Evolutionary conservation across 2,113 vertebrate genomes (phyloP).

Genomic region (Alligator mississippiensis): DNA sequence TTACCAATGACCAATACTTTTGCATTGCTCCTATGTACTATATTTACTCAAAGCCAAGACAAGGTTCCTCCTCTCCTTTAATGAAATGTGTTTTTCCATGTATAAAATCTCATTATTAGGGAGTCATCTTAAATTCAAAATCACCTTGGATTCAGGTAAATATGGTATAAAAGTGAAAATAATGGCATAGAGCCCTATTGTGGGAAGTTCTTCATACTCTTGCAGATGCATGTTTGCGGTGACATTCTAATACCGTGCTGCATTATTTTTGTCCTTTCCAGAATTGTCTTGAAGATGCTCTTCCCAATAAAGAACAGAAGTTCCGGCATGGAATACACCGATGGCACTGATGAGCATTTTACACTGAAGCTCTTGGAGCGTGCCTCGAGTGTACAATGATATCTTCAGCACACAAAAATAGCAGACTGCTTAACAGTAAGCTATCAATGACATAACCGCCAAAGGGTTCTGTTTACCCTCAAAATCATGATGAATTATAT

Average conservation of each 20-base stretch:
- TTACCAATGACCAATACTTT: neutral
- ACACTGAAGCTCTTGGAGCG: neutral
- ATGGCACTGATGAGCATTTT: neutral
- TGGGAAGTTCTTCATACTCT: neutral
- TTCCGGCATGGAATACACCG: neutral
- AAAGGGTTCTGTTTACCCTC: neutral
- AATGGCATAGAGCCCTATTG: too few relatives aligned
- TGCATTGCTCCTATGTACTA: neutral
- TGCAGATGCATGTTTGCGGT: neutral
- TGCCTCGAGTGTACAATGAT: neutral
- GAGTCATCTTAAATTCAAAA: too few relatives aligned
- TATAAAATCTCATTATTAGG: too few relatives aligned
- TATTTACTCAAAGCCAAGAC: too few relatives aligned
- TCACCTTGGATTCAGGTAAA: too few relatives aligned
- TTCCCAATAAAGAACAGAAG: neutral
- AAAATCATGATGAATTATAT: neutral
- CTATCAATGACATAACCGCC: neutral
- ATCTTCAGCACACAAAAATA: neutral
- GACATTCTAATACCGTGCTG: neutral
- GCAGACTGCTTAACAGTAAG: neutral
- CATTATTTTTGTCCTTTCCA: neutral
- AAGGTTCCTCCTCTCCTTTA: neutral
- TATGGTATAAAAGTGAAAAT: too few relatives aligned
- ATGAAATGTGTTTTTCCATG: neutral
- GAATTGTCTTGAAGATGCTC: neutral